These are phyloP conservation scores for Camelus bactrianus DNA, from an alignment of 2,113 vertebrate genomes.

Conservation along the genomic window DNA sequence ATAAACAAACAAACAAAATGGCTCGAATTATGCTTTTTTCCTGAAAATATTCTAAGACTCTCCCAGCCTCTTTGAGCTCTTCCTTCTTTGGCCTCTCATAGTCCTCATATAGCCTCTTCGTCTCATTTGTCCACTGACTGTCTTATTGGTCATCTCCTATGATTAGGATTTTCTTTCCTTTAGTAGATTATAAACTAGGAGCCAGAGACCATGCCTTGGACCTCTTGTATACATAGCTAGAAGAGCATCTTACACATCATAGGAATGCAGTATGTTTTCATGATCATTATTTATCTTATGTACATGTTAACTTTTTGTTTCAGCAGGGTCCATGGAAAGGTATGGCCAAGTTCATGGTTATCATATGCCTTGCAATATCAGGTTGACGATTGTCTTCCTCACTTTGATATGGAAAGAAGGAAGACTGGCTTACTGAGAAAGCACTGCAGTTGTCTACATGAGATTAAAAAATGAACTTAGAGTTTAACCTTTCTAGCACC, in stretches of 20 bases:
- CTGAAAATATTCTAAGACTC: not conserved
- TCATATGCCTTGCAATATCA: not conserved
- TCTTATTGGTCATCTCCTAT: not conserved
- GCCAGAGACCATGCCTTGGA: not conserved
- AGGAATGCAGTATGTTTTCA: not conserved
- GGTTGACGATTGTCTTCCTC: not conserved
- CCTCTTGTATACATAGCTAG: not conserved
- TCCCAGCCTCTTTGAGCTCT: not conserved
- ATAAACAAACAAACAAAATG: not conserved
- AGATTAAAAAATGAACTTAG: not conserved
- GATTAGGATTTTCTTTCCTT: slow-evolving; percentile 9
- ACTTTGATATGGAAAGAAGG: not conserved
- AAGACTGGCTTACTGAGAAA: not conserved
- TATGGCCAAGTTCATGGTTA: not conserved
- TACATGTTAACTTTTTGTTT: not conserved
- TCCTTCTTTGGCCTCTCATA: not conserved
- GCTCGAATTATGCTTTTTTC: not conserved
- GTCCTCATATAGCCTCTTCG: not conserved
- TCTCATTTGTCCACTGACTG: not conserved
- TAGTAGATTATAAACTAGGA: not conserved
- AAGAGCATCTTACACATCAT: not conserved
- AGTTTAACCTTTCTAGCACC: not conserved
- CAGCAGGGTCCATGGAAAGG: not conserved
- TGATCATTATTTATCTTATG: not conserved
- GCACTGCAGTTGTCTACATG: not conserved